Conservation (phyloP, 2,113 vertebrate genomes). For the Corythaeola cristata region DNA sequence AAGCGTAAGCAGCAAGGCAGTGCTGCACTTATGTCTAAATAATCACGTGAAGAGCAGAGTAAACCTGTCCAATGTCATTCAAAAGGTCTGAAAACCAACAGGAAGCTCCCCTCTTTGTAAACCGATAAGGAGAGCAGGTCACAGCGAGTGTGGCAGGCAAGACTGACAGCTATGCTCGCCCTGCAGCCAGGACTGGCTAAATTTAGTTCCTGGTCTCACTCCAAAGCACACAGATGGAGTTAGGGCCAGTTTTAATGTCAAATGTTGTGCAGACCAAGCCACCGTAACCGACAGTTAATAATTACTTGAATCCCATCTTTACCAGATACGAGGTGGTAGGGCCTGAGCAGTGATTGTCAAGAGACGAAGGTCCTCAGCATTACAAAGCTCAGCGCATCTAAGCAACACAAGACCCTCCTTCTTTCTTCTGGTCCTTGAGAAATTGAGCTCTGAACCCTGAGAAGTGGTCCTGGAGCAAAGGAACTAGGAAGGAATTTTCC, state of each 20-base stretch:
- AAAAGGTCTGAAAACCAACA: background rate
- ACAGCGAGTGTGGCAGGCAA: rapidly evolving
- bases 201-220: conserved; percentile 21
- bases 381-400: rapidly evolving
- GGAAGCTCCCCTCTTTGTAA: background rate
- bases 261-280: background rate
- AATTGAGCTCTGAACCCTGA: background rate
- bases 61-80: background rate
- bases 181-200: background rate
- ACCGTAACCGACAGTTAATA: background rate
- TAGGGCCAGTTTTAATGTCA: background rate
- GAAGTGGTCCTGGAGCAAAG: background rate
- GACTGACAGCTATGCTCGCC: background rate
- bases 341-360: background rate
- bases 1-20: background rate
- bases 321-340: background rate
- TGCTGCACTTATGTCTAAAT: background rate
- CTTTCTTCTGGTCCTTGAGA: background rate
- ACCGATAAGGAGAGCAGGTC: background rate
- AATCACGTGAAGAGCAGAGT: background rate
- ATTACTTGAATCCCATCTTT: background rate
- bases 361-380: background rate
- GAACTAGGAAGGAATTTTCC: background rate
- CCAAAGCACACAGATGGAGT: conserved; percentile 31
- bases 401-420: background rate